Base-by-base conservation (phyloP, 2,113 vertebrate genomes). In the Circaetus cinerascens region DNA sequence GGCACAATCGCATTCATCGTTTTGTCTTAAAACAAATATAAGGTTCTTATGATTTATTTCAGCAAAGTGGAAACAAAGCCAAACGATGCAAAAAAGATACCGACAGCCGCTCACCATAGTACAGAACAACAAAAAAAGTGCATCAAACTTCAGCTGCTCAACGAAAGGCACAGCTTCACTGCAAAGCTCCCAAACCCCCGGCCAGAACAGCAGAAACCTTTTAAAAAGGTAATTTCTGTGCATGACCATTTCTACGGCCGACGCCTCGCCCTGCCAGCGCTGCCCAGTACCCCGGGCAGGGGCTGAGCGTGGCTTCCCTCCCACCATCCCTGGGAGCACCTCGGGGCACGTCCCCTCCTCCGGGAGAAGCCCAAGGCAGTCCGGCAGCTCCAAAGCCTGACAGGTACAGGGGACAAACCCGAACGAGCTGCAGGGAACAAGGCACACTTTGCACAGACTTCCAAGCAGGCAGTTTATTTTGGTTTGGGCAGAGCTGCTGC, bases 71-170 rank as follows among this genome's bases (percentile, higher is more conserved):
- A 97, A 94, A 96, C 10, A 21, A 45, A 59, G 50, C 41, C 77
- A 91, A 94, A 94, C 69, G 81, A 94, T 73, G 92, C 81, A 89
- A 89, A 91, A 74, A 72, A 67, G 36, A 77, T 75, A 57, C 55
- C 15, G 3, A 93, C 53, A 91, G n/a, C 74, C 23, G 45, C 51
- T 76, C 50, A 45, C 40, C 29, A 56, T 10, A 45, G 57, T 22
- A 91, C 48, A 50, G 36, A 77, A 40, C n/a, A 87, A 86, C 43
- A 77, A 56, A n/a, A 34, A 57, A 78, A 93, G 87, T 29, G n/a
- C n/a, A 94, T 57, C 64, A 86, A 95, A 93, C 74, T 97, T 95
- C 53, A 95, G 57, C 93, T 78, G 66, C n/a, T 56, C 40, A 90
- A 43, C 38, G 66, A 56, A 36, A 94, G 48, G 23, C 73, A 73